Evolutionary conservation across 2,113 vertebrate species (phyloP).

Genomic region (Pandion haliaetus): DNA sequence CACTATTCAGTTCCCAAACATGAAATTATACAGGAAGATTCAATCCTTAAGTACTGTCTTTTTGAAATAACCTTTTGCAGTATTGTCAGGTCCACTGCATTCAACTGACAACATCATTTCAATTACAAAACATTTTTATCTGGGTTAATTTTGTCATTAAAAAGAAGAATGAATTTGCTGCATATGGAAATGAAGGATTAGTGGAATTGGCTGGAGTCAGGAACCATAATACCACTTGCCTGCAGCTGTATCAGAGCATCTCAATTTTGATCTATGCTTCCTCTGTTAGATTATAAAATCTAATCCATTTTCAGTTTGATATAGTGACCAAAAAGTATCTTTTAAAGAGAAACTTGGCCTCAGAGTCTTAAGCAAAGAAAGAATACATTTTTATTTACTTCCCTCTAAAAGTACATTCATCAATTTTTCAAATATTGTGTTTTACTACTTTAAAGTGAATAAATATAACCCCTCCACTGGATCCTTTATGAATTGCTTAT

Average conservation of each 20-base stretch:
- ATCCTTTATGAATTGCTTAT: background rate
- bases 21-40: background rate
- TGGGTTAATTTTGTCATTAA: background rate
- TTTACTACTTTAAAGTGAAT: constrained; percentile 21
- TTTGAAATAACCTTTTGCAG: background rate
- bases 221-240: background rate
- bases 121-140: background rate
- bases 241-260: background rate
- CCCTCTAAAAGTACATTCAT: constrained; percentile 5
- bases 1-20: background rate
- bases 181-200: background rate
- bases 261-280: background rate
- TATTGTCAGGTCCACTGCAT: background rate
- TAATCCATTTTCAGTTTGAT: background rate
- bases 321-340: background rate
- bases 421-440: background rate
- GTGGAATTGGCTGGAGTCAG: background rate
- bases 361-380: background rate
- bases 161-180: background rate
- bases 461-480: background rate
- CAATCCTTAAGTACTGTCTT: background rate
- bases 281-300: background rate
- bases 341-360: background rate
- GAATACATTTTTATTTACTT: background rate
- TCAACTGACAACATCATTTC: background rate